These are phyloP conservation scores for Pseudomyrmex sp. DNA, from an alignment of 1,140 invertebrate species.

Conservation along the genomic window DNA sequence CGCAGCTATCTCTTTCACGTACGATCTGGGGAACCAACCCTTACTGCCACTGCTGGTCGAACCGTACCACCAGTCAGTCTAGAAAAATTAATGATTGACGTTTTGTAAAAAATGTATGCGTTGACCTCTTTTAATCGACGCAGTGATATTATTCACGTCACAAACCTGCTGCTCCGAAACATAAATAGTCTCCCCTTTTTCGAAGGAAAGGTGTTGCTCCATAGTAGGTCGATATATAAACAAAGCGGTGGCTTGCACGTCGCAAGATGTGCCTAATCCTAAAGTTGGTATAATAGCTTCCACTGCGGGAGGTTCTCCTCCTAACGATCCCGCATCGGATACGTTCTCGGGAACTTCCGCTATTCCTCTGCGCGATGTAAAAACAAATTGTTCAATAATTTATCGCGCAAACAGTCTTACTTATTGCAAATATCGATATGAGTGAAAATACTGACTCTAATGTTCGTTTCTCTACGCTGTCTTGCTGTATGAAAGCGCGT, in stretches of 20 bases:
- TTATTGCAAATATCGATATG: not conserved
- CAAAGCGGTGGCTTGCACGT: conserved; percentile 86
- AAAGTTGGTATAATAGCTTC: conserved; percentile 79
- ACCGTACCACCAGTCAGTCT: conserved; percentile 90
- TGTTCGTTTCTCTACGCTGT: conserved; percentile 83
- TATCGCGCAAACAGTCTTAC: not conserved
- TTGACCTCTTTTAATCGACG: not conserved
- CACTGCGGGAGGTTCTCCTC: conserved; percentile 79
- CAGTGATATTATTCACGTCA: not conserved
- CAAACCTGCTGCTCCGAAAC: conserved; percentile 88
- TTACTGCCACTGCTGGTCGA: conserved; percentile 82
- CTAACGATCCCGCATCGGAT: conserved; percentile 85
- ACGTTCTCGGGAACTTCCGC: conserved; percentile 91
- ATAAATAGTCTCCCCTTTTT: conserved; percentile 88
- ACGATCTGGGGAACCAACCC: conserved; percentile 92
- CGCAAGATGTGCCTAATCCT: conserved; percentile 82
- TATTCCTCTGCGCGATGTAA: conserved; percentile 86
- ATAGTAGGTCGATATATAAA: conserved; percentile 90
- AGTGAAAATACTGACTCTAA: conserved; percentile 81
- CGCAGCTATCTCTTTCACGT: conserved; percentile 85
- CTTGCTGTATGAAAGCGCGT: conserved; percentile 80
- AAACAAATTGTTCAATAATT: conserved; percentile 15
- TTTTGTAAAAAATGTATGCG: conserved; percentile 9
- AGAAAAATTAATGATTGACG: conserved; percentile 13
- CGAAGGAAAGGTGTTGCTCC: conserved; percentile 89